These are phyloP conservation scores for Onthophagus sagittarius DNA, from an alignment of 2,888 invertebrate genomes.

Conservation along the genomic window DNA sequence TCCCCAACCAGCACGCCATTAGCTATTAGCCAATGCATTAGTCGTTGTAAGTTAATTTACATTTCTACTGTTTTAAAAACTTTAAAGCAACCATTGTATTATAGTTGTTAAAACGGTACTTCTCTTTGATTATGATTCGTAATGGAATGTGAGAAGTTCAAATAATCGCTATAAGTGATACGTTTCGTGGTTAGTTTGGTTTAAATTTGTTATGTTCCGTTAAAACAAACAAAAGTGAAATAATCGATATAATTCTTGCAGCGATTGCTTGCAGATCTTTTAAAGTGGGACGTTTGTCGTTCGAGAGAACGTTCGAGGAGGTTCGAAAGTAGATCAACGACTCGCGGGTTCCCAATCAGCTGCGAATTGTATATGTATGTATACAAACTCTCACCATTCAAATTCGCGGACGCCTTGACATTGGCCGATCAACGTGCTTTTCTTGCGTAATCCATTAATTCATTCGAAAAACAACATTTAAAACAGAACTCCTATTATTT, in stretches of 20 bases:
- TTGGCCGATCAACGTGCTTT: neutral
- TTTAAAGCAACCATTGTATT: too few species aligned
- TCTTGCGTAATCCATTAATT: neutral
- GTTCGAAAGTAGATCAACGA: neutral
- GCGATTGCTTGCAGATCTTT: neutral
- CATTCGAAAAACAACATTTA: neutral
- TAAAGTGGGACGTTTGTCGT: neutral
- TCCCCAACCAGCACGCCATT: neutral
- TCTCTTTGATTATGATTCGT: neutral
- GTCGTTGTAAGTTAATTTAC: neutral
- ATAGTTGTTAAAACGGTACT: neutral
- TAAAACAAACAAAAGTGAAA: neutral
- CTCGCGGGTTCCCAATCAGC: neutral
- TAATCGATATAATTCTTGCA: neutral
- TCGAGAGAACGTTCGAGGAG: neutral
- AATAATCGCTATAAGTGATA: too few species aligned
- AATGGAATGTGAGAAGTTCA: too few species aligned
- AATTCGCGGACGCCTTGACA: neutral
- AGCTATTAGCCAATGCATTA: neutral
- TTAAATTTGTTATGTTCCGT: neutral
- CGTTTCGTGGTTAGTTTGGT: too few species aligned
- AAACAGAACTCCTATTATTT: too few species aligned
- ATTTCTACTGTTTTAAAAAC: neutral
- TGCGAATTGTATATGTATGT: neutral
- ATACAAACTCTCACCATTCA: neutral